Percentiles rank a stretch among this genome's conserved stretches.
These are phyloP conservation scores for Echinarachnius parma DNA, from an alignment of 53 echinoderm and acorn worm species.

Conservation along the genomic window DNA sequence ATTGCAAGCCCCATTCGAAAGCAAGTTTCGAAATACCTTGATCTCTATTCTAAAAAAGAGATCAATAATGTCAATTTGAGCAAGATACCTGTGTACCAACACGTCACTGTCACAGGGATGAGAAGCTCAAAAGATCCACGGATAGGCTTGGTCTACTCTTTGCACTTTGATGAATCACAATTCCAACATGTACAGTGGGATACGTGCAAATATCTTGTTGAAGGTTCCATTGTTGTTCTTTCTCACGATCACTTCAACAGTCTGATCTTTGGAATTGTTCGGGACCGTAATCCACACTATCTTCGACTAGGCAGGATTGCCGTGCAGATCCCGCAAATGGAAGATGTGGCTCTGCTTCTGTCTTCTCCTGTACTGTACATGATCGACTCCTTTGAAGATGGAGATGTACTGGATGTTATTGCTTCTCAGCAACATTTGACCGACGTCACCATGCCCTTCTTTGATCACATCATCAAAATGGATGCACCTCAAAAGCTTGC, in stretches of 20 bases:
- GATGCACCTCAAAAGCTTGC: background rate
- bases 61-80: background rate
- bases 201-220: conserved; percentile 58
- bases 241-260: conserved; percentile 66
- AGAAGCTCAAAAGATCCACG: background rate
- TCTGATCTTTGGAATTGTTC: conserved; percentile 70
- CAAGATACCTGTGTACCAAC: conserved; percentile 42
- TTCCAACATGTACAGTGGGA: conserved; percentile 57
- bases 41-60: conserved; percentile 4
- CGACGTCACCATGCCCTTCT: conserved; percentile 55
- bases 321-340: conserved; percentile 18
- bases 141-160: conserved; percentile 19
- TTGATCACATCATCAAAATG: conserved; percentile 56
- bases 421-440: conserved; percentile 54
- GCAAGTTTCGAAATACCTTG: conserved; percentile 62
- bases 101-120: conserved; percentile 27
- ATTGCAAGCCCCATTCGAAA: conserved; percentile 68
- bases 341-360: conserved; percentile 26
- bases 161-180: conserved; percentile 48
- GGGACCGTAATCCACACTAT: conserved; percentile 40
- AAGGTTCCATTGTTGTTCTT: conserved; percentile 73
- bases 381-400: conserved; percentile 68
- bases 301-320: conserved; percentile 52
- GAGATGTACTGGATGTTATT: conserved; percentile 77
- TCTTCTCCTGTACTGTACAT: conserved; percentile 45